Percentiles rank a stretch among this genome's conserved stretches.
These are phyloP conservation scores for Darevskia mixta DNA, from an alignment of 2,797 vertebrate species.

Conservation along the genomic window DNA sequence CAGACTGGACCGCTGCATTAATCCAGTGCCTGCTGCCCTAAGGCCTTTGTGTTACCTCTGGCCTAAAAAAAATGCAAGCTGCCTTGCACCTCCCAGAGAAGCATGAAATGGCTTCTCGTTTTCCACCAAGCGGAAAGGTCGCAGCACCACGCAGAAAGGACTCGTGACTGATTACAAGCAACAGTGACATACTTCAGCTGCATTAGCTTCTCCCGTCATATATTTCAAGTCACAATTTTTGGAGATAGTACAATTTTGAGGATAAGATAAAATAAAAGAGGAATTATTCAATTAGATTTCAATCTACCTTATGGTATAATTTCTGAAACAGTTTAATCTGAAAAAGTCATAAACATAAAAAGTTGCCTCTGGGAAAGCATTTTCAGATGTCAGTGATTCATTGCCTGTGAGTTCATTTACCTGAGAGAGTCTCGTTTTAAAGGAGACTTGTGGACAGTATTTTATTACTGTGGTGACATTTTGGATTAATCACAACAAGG, in stretches of 20 bases:
- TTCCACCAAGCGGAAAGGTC: not conserved
- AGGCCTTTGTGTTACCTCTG: not conserved
- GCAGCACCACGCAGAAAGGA: slow-evolving; percentile 8
- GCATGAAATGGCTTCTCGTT: slow-evolving; percentile 12
- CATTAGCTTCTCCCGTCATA: not conserved
- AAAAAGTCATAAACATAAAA: slow-evolving; percentile 21
- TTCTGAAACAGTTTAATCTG: slow-evolving; percentile 18
- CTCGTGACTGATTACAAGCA: slow-evolving; percentile 11
- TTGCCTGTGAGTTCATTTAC: slow-evolving; percentile 16
- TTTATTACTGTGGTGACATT: slow-evolving; percentile 21
- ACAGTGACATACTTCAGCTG: not conserved
- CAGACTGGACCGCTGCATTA: not conserved
- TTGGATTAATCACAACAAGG: slow-evolving; percentile 18
- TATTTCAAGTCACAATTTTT: slow-evolving; percentile 14
- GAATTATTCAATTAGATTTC: slow-evolving; percentile 17
- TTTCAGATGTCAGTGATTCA: slow-evolving; percentile 21
- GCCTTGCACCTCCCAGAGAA: not conserved
- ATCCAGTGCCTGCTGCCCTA: not conserved
- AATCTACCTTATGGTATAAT: slow-evolving; percentile 17
- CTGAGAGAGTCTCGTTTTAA: slow-evolving; percentile 14
- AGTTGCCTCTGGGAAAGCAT: slow-evolving; percentile 3
- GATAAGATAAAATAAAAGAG: slow-evolving; percentile 14
- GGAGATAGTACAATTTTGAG: not conserved
- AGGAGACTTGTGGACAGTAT: not conserved
- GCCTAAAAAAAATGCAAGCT: not conserved